phyloP scores from a whole-genome alignment of 2,113 vertebrate species.

The Octodon degus region DNA sequence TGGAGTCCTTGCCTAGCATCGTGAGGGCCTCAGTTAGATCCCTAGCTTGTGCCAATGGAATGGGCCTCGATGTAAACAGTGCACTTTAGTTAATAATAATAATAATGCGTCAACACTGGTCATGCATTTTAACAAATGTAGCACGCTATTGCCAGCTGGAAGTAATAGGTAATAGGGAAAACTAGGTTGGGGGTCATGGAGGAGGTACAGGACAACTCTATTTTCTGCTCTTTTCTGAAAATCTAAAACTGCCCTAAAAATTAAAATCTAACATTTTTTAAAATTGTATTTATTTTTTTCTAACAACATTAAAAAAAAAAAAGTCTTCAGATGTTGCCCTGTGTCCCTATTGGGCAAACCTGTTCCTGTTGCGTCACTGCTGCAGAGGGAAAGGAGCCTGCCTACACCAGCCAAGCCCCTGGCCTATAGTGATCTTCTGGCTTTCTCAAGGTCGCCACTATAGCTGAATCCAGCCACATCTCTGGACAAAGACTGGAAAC shows the following conservation, averaged over 20 bases:
- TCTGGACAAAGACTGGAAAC: neutral
- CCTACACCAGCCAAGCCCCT: neutral
- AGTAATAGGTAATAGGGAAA: neutral
- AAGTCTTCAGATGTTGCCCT: neutral
- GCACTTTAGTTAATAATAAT: neutral
- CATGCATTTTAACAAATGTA: neutral
- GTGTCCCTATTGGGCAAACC: neutral
- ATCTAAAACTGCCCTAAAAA: neutral
- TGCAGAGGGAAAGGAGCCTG: accelerated
- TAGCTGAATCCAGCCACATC: neutral
- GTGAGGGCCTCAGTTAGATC: neutral
- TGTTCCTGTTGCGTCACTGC: accelerated
- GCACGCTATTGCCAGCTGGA: neutral
- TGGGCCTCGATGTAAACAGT: neutral
- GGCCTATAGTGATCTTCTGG: neutral
- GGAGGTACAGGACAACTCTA: neutral
- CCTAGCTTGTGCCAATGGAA: neutral
- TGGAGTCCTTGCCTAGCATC: neutral
- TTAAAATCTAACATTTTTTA: neutral
- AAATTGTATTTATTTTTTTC: neutral
- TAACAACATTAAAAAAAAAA: neutral
- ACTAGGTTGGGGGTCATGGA: too few relatives aligned
- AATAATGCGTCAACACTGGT: neutral
- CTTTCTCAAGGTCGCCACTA: neutral
- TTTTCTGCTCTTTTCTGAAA: constrained; percentile 37